Evolutionary conservation across 2,113 vertebrate species (phyloP), one percentile per base, ranked within the genome.

Genomic region (Meles meles): DNA sequence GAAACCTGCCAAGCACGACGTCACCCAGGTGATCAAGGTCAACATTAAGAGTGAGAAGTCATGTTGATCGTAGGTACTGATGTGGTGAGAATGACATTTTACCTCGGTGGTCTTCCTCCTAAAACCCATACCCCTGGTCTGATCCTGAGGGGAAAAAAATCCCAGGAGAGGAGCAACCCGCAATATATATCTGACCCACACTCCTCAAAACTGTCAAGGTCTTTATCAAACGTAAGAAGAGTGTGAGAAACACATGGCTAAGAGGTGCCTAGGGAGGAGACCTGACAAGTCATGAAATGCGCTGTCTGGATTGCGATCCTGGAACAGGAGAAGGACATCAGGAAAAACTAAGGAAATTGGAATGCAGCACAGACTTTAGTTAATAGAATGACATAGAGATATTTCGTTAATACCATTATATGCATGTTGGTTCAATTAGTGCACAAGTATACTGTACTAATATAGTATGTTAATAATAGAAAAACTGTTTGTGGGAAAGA

Each of bases 281-380:
- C 17, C 7, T 2, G n/a, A 25, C 6, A 37, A 47, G 14, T 9
- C 47, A 31, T 13, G 49, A 0, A 47, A 6, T 27, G 1, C n/a
- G 8, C 81, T 10, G 0, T 9, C 59, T 61, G 7, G 18, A 44
- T 14, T 14, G 39, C 29, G 55, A 31, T 74, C 25, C 61, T 52
- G 34, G 4, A n/a, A 67, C 10, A 59, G 67, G 63, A 44, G n/a
- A 83, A 29, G n/a, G 39, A 39, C 17, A n/a, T 20, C 23, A n/a
- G 42, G 37, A 7, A 37, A 87, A 52, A 61, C 9, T 17, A 80
- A 59, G 34, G 39, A 77, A 86, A 25, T 44, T 4, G 20, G 25
- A 77, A 87, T 52, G 63, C 44, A 77, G 42, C 17, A 12, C 57
- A 34, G 57, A 47, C 59, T 72, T 59, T 2, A 4, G 9, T 55